Conservation (phyloP, 2,113 vertebrate species). For the Archocentrus centrarchus region DNA sequence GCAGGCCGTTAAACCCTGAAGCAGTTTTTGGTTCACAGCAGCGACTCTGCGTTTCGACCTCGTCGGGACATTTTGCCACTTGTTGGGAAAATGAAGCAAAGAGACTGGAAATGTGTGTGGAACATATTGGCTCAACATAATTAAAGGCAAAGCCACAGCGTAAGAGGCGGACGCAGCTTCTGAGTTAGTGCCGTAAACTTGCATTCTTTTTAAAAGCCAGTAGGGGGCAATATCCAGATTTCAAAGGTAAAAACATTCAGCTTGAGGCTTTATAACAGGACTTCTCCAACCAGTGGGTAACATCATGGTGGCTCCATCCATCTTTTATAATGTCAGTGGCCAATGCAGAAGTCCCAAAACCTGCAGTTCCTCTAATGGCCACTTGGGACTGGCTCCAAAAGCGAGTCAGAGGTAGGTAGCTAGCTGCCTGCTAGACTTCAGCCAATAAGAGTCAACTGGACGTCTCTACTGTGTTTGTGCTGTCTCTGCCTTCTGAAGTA, state of each 20-base stretch:
- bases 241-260: neutral
- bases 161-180: no score
- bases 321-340: no score
- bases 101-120: neutral
- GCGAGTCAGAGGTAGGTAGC: neutral
- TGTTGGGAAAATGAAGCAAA: neutral
- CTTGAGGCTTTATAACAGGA: neutral
- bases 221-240: neutral
- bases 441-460: neutral
- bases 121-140: no score
- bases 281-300: no score
- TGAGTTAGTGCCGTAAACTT: neutral
- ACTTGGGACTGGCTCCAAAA: neutral
- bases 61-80: neutral
- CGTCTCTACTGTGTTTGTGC: neutral
- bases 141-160: neutral
- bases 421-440: no score
- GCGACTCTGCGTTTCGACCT: constrained; percentile 6
- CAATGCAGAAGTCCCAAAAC: no score
- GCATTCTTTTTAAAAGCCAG: neutral
- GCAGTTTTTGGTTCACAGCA: constrained; percentile 25
- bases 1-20: neutral
- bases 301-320: no score
- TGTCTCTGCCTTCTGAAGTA: neutral
- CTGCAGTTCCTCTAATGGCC: neutral